A percentile compares a stretch with the other conserved stretches of the same genome.
phyloP scores from a whole-genome alignment of 2,113 vertebrate genomes.

The Oreotragus oreotragus region DNA sequence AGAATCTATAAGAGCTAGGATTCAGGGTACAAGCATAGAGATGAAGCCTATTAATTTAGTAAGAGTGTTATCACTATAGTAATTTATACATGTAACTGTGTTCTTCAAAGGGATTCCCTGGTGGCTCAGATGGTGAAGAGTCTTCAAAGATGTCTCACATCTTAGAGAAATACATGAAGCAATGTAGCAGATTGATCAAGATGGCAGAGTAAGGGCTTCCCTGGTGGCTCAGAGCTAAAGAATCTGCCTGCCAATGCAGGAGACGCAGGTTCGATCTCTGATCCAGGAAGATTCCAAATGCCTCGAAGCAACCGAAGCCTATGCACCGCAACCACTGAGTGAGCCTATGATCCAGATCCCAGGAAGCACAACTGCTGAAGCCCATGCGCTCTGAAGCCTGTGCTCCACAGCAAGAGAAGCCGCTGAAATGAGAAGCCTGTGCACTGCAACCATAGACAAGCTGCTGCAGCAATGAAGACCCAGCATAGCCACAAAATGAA shows the following conservation, averaged over 20 bases:
- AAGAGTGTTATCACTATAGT: not conserved
- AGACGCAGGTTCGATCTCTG: not conserved
- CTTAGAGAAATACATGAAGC: not conserved
- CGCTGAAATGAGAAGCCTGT: not conserved
- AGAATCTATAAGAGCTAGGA: not conserved
- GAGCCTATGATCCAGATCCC: not conserved
- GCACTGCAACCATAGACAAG: not conserved
- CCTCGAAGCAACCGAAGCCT: not conserved
- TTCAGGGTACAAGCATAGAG: not conserved
- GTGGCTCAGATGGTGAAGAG: not conserved
- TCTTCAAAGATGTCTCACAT: not conserved
- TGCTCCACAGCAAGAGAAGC: not conserved
- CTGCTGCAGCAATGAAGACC: not conserved
- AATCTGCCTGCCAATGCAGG: not conserved
- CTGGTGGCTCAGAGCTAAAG: not conserved
- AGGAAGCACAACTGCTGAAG: not conserved
- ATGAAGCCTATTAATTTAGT: not conserved
- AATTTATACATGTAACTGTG: not conserved
- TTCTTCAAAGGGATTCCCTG: not conserved
- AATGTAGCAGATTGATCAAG: not conserved
- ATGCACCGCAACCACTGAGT: not conserved
- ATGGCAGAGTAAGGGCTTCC: not conserved
- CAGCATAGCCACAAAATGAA: not conserved
- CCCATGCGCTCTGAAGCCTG: not conserved
- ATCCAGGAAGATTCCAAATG: not conserved